phyloP scores from a whole-genome alignment of 2,113 vertebrate species.

The Cathartes aura region DNA sequence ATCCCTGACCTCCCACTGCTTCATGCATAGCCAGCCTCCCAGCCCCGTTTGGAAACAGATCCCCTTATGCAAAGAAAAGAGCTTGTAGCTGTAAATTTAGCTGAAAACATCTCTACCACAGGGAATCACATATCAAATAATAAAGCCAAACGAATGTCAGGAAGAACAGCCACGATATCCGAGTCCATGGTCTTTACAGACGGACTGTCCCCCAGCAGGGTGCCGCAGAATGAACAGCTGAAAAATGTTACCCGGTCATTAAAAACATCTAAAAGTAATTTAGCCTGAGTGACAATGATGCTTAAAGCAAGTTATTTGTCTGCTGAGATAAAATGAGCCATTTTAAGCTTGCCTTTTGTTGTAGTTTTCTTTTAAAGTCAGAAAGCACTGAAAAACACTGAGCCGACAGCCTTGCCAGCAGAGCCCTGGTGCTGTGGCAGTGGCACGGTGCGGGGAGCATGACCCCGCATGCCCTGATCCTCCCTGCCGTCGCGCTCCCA shows the following conservation, averaged over 20 bases:
- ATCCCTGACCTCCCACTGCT: neutral
- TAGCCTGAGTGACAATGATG: conserved; percentile 15
- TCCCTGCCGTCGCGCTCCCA: accelerated
- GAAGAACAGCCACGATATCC: neutral
- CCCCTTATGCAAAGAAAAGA: neutral
- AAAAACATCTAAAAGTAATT: conserved; percentile 49
- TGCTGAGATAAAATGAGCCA: conserved; percentile 13
- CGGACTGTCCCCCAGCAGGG: conserved; percentile 6
- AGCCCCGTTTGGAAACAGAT: neutral
- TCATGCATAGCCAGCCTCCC: neutral
- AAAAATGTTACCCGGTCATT: neutral
- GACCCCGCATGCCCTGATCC: neutral
- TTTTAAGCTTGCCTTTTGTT: conserved; percentile 11
- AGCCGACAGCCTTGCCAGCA: neutral
- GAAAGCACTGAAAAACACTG: neutral
- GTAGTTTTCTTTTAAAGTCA: neutral
- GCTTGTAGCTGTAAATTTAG: neutral
- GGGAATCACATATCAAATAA: neutral
- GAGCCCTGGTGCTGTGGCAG: neutral
- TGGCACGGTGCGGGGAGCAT: neutral
- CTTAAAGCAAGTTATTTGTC: conserved; percentile 40
- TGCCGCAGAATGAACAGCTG: neutral
- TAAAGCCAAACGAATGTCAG: neutral
- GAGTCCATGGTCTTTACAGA: neutral
- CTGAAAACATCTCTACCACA: neutral